Evolutionary conservation across 2,113 vertebrate genomes (phyloP), one percentile per base, ranked within the genome.

Genomic region (Trogon surrucura): DNA sequence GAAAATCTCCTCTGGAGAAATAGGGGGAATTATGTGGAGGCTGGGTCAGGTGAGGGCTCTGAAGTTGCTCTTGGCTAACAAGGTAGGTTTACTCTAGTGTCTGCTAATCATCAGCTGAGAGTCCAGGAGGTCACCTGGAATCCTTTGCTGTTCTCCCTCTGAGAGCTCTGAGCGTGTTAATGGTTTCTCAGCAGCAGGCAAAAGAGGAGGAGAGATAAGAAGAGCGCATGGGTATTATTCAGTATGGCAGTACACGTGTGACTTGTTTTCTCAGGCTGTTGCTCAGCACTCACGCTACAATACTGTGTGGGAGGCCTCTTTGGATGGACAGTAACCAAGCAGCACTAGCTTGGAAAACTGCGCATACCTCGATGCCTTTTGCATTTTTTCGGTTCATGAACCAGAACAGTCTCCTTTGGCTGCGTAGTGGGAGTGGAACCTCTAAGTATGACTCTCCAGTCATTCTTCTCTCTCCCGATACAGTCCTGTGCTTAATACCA

Each of bases 241-340:
- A 81, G 72, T 56, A 18, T 9, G 51, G 91, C 60, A 79, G 61
- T 56, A 70, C 70, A 79, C 19, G 54, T 91, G 93, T 75, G 90
- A 81, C 67, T 96, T 92, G 70, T 88, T 95, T 97, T 96, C 92
- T 95, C 89, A 93, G 91, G 69, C 87, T 90, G 20, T 73, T 72
- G 38, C 61, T 86, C 88, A 53, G 69, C 65, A 17, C 69, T 94
- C 79, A n/a, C 7, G 74, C 44, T 80, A 36, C 2, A 36, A 92
- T 47, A 38, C 66, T 77, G 54, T 85, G 85, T 92, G 90, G 95
- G 70, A 92, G 41, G 36, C 30, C 89, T 80, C 85, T 82, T 81
- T 22, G 83, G 50, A 48, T 38, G 70, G 82, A 11, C 79, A 60
- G 72, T 32, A 58, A 92, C 36, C 61, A 36, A 75, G 67, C 72